A percentile compares a stretch with the other conserved stretches of the same genome.
Evolutionary conservation across 37 sponge, comb jelly and placozoan genomes (phyloP).

Genomic region (Theonella swinhoei): DNA sequence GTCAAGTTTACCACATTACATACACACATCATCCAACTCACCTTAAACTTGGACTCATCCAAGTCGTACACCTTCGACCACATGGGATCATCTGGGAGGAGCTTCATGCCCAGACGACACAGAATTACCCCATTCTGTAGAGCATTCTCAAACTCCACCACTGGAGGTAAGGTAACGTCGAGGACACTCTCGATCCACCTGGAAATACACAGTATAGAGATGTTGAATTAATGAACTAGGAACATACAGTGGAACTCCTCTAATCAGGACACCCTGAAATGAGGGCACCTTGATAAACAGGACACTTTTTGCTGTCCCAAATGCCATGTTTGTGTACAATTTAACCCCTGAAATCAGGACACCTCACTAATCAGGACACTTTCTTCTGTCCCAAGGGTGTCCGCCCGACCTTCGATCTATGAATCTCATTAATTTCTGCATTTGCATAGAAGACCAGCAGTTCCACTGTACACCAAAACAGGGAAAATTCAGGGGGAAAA

Average conservation of each 20-base stretch:
- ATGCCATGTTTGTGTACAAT: no score
- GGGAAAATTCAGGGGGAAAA: no score
- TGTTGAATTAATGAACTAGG: not conserved
- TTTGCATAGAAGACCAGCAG: not conserved
- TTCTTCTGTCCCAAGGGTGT: no score
- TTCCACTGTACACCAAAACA: no score
- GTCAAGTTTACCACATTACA: not conserved
- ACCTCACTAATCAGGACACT: no score
- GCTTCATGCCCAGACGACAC: constrained; percentile 69
- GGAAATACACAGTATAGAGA: not conserved
- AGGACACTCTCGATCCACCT: constrained; percentile 82
- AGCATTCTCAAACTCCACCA: constrained; percentile 55
- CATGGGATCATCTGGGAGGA: constrained; percentile 66
- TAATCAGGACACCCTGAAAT: no score
- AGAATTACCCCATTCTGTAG: constrained; percentile 76
- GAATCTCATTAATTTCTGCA: no score
- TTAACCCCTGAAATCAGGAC: no score
- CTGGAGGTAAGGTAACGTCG: constrained; percentile 47
- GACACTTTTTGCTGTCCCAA: no score
- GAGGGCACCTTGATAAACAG: no score
- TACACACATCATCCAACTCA: not conserved
- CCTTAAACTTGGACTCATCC: constrained; percentile 70
- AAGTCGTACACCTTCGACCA: constrained; percentile 79
- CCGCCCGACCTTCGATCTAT: no score
- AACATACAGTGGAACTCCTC: no score